A percentile compares a stretch with the other conserved stretches of the same genome.
Evolutionary conservation across 2,113 vertebrate species (phyloP).

Genomic region (Origma solitaria): DNA sequence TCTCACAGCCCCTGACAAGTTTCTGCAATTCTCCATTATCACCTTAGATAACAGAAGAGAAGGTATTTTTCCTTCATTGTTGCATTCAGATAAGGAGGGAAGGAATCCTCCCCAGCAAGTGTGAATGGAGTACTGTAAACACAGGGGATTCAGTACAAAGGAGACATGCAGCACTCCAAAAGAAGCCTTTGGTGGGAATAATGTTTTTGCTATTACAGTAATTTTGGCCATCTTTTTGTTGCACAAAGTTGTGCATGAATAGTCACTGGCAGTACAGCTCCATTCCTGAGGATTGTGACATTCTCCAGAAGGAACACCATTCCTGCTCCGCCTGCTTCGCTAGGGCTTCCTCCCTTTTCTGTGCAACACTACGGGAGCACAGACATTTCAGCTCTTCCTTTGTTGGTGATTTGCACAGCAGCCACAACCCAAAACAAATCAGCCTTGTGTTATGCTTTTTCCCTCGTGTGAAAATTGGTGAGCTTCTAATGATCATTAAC

Average conservation of each 20-base stretch:
- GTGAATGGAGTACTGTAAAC: constrained; percentile 59
- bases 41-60: constrained; percentile 45
- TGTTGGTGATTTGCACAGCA: not conserved
- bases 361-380: not conserved
- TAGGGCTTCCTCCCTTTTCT: not conserved
- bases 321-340: not conserved
- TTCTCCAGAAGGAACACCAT: not conserved
- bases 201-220: not conserved
- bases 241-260: not conserved
- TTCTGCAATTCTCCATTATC: constrained; percentile 61
- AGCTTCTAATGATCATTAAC: not conserved
- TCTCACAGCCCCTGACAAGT: not conserved
- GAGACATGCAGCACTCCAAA: not conserved
- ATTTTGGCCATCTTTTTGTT: not conserved
- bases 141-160: not conserved
- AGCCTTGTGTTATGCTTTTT: not conserved
- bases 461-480: fast-evolving
- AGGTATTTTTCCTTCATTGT: constrained; percentile 51
- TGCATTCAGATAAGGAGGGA: constrained; percentile 50
- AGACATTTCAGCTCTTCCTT: not conserved
- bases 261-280: not conserved
- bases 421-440: not conserved
- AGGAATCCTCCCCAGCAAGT: constrained; percentile 31
- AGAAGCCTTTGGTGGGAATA: not conserved
- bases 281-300: not conserved